Evolutionary conservation across 2,113 vertebrate species (phyloP).

Genomic region (Megalops atlanticus): DNA sequence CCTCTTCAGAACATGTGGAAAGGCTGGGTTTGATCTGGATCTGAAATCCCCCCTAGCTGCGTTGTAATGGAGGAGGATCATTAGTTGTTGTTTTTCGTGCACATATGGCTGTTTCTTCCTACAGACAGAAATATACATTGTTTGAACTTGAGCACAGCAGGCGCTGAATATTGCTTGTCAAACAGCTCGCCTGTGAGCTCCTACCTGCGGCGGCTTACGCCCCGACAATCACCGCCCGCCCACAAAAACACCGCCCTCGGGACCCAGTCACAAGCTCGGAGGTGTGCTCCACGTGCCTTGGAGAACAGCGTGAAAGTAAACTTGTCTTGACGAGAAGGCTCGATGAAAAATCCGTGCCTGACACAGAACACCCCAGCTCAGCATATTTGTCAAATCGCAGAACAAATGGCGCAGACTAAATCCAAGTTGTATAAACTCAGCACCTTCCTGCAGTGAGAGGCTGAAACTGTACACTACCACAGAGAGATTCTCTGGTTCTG

Average conservation of each 20-base stretch:
- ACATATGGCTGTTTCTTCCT: conserved; percentile 27
- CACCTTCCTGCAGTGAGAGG: background rate
- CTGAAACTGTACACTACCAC: background rate
- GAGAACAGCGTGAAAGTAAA: background rate
- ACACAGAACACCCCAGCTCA: background rate
- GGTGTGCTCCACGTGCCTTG: background rate
- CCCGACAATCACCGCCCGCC: conserved; percentile 23
- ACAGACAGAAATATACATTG: conserved; percentile 32
- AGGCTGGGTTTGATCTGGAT: too few relatives aligned
- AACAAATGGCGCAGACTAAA: background rate
- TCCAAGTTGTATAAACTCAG: background rate
- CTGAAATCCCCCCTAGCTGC: too few relatives aligned
- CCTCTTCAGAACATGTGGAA: too few relatives aligned
- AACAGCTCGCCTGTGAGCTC: conserved; percentile 11
- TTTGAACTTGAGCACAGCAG: conserved; percentile 23
- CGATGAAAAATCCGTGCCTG: background rate
- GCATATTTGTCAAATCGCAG: background rate
- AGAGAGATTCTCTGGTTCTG: background rate
- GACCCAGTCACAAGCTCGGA: conserved; percentile 12
- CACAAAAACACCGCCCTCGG: background rate
- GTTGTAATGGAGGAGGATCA: background rate
- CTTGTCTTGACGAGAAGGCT: background rate
- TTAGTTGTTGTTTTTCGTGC: conserved; percentile 37
- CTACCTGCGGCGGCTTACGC: conserved; percentile 1
- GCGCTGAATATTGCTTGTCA: background rate